Base-by-base conservation (phyloP, 30 jellyfish, hydroid and myxozoan genomes). In the Pelagia noctiluca region DNA sequence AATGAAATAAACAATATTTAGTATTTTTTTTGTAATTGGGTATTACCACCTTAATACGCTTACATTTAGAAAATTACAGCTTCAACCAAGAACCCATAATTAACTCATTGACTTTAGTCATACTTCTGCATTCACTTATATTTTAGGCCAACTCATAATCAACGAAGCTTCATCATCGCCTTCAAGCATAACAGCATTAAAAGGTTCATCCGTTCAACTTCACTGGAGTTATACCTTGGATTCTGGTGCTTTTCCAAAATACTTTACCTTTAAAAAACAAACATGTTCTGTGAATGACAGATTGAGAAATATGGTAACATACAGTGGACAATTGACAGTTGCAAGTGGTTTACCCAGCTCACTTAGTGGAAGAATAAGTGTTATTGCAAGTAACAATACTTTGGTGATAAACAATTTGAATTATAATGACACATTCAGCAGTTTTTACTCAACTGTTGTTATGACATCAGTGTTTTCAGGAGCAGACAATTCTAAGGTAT, bases 121-220 rank as follows among this genome's bases (percentile, higher is more conserved):
- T n/a, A n/a, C n/a, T n/a, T n/a, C n/a, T n/a, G n/a, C n/a, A n/a
- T n/a, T n/a, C n/a, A n/a, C n/a, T n/a, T n/a, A 22, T 28, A 46
- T 12, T 37, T 13, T 11, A 26, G 52, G 52, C 16, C 29, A 2
- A 37, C 50, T 72, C 37, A 0, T 1, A 24, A 66, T 69, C 57
- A 80, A 38, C 29, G 83, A 80, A 52, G 73, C 76, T 18, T n/a
- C 28, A 30, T 80, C 90, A 47, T 80, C 90, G 35, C 90, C 90
- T 29, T 64, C 83, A 26, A 72, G 50, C 35, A 29, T 80, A 23
- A 80, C 76, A 31, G 65, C 67, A 5, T 28, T 0, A 19, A 80
- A 49, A 47, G 68, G 57, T 21, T 80, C 90, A 38, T 35, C 90
- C 0, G 83, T 80, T 11, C 66, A 76, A 77, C 53, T 78, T 21